These are phyloP conservation scores for Aphrocallistes beatrix DNA, from an alignment of 37 sponge, comb jelly and placozoan species.

Conservation along the genomic window DNA sequence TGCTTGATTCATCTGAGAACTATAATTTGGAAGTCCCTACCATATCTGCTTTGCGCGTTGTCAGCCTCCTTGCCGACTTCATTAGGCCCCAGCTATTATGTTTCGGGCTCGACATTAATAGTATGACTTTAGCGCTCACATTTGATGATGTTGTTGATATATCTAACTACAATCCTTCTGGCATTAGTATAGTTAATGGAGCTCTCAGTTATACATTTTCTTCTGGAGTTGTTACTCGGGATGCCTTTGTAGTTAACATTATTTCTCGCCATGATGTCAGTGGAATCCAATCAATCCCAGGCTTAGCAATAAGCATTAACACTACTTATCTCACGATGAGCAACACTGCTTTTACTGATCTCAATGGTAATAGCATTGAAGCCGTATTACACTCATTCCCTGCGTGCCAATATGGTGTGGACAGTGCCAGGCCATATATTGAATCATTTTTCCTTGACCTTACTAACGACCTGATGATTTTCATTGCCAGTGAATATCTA, in stretches of 20 bases:
- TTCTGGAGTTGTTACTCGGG: conserved; percentile 14
- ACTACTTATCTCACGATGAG: conserved; percentile 37
- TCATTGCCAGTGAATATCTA: background rate
- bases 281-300: conserved; percentile 37
- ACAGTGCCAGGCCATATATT: background rate
- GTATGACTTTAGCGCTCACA: conserved; percentile 21
- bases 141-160: conserved; percentile 29
- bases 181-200: conserved; percentile 36
- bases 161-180: conserved; percentile 28
- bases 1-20: background rate
- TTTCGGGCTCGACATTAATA: conserved; percentile 8
- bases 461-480: background rate
- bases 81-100: background rate
- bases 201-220: background rate
- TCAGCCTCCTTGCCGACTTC: background rate
- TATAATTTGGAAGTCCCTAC: background rate
- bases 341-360: conserved; percentile 24
- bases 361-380: conserved; percentile 11
- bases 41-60: background rate
- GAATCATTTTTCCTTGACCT: background rate
- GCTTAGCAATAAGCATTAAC: conserved; percentile 41
- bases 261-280: conserved; percentile 30
- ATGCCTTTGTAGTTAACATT: conserved; percentile 48
- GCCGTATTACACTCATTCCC: conserved; percentile 21
- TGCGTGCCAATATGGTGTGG: conserved; percentile 27